A percentile compares a stretch with the other conserved stretches of the same genome.
These are phyloP conservation scores for Falco punctatus DNA, from an alignment of 2,113 vertebrate species.

Conservation along the genomic window DNA sequence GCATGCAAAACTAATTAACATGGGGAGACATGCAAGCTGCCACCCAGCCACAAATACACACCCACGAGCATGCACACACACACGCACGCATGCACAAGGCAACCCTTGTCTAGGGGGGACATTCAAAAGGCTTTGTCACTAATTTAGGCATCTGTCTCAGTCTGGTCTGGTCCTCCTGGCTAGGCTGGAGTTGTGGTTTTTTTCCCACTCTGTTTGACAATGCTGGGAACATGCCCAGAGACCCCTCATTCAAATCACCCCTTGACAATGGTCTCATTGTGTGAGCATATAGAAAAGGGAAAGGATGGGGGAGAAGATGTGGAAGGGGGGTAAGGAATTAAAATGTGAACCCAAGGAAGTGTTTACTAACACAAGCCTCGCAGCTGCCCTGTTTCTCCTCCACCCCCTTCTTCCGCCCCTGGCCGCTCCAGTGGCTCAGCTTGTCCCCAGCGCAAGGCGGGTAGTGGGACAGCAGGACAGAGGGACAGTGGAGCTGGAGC, in stretches of 20 bases:
- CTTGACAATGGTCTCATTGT: conserved; percentile 94
- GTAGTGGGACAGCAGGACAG: background rate
- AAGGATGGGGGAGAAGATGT: conserved; percentile 72
- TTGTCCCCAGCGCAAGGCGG: background rate
- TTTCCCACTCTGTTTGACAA: conserved; percentile 82
- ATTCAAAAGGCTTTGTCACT: conserved; percentile 86
- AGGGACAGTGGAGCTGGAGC: background rate
- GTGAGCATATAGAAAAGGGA: conserved; percentile 76
- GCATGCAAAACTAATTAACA: conserved; percentile 88
- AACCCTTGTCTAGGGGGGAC: conserved; percentile 81
- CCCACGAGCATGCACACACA: conserved; percentile 66
- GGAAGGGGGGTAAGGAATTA: conserved; percentile 80
- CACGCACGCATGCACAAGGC: conserved; percentile 83
- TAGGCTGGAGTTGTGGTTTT: conserved; percentile 71
- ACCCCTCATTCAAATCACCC: conserved; percentile 89
- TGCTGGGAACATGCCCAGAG: conserved; percentile 86
- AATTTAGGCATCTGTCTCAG: conserved; percentile 95
- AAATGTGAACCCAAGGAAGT: conserved; percentile 85
- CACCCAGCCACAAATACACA: conserved; percentile 78
- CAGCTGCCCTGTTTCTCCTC: conserved; percentile 78
- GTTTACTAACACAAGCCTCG: conserved; percentile 90
- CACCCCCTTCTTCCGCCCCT: conserved; percentile 49
- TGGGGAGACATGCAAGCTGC: conserved; percentile 83
- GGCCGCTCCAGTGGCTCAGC: background rate
- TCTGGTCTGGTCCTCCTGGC: conserved; percentile 84